phyloP scores from a whole-genome alignment of 2,888 invertebrate species.

The Agrochola macilenta region DNA sequence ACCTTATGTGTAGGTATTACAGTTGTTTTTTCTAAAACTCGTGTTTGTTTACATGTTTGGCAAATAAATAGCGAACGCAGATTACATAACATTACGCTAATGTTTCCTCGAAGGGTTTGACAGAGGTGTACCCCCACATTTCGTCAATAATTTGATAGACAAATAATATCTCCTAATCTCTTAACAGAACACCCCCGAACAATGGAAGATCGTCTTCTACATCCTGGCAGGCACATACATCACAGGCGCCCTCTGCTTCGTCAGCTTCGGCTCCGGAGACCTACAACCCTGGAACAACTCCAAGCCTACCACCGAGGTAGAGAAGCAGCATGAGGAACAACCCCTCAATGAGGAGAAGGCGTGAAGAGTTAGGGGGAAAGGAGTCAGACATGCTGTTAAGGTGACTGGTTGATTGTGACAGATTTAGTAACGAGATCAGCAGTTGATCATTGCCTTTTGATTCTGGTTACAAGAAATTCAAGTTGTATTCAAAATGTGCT shows the following conservation, averaged over 20 bases:
- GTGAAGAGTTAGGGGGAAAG: constrained; percentile 58
- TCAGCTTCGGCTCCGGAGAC: constrained; percentile 92
- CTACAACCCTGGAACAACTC: constrained; percentile 88
- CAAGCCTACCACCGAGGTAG: constrained; percentile 48
- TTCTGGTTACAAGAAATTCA: neutral
- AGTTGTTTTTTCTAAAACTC: too few relatives aligned
- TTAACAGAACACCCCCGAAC: constrained; percentile 92
- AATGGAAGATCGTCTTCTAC: constrained; percentile 96
- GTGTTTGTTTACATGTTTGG: too few relatives aligned
- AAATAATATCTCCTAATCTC: neutral
- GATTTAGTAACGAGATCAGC: neutral
- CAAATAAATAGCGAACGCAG: too few relatives aligned
- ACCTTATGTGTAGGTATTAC: too few relatives aligned
- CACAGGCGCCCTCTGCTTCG: constrained; percentile 92
- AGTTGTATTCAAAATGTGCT: neutral
- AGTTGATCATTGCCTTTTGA: constrained; percentile 2
- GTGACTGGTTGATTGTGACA: constrained; percentile 5
- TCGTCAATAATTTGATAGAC: neutral
- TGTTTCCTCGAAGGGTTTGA: too few relatives aligned
- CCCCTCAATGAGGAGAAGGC: constrained; percentile 84
- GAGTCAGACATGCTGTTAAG: constrained; percentile 51
- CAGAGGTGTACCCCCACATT: too few relatives aligned
- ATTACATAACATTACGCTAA: too few relatives aligned
- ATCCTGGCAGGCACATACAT: constrained; percentile 94
- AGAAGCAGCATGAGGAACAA: constrained; percentile 79